These are phyloP conservation scores for Otus sunia DNA, from an alignment of 2,113 vertebrate species.

Conservation along the genomic window DNA sequence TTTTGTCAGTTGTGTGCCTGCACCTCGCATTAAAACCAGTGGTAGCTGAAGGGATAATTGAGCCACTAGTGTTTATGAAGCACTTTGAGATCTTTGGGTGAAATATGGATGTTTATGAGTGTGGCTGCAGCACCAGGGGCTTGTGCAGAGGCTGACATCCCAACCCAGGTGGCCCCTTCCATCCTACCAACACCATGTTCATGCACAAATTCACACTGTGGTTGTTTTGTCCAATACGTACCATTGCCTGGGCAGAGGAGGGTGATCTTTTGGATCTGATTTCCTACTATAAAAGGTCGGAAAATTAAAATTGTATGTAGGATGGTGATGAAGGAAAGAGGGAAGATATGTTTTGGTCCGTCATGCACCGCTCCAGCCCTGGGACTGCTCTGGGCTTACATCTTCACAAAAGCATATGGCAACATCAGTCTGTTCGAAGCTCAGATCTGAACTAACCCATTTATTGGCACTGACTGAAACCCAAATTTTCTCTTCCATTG, in stretches of 20 bases:
- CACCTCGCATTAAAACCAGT: background rate
- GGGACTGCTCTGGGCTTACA: background rate
- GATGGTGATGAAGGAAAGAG: background rate
- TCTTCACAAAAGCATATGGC: background rate
- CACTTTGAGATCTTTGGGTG: background rate
- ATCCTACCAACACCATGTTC: accelerated
- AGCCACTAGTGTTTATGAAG: background rate
- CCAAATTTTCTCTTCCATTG: background rate
- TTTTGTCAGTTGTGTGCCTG: background rate
- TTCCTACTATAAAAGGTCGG: background rate
- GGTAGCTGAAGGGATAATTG: background rate
- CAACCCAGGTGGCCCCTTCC: background rate
- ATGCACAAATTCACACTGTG: accelerated
- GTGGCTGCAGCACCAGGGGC: background rate
- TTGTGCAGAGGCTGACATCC: background rate
- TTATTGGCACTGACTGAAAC: background rate
- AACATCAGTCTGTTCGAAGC: background rate
- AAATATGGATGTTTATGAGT: background rate
- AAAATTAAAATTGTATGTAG: background rate
- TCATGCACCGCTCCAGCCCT: background rate
- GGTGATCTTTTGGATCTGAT: background rate
- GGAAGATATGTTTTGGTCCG: background rate
- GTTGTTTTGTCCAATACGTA: background rate
- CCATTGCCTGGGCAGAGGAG: background rate
- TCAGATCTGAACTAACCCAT: background rate